phyloP scores from a whole-genome alignment of 2,888 invertebrate genomes.

The Unio pictorum region DNA sequence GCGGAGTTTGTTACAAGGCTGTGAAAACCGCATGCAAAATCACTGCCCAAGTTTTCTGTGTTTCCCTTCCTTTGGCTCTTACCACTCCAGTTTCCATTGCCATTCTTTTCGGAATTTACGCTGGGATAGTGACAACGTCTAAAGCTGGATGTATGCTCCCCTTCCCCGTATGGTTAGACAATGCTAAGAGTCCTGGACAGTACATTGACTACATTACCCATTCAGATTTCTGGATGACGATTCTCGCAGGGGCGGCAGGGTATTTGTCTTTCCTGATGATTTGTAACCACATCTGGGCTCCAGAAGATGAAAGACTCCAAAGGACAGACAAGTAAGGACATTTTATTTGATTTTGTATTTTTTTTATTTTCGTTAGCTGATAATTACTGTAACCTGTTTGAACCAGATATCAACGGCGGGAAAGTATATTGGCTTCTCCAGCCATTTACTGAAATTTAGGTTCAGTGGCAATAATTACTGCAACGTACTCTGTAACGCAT shows the following conservation, averaged over 20 bases:
- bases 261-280: conserved; percentile 47
- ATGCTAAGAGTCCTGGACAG: conserved; percentile 68
- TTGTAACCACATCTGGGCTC: conserved; percentile 53
- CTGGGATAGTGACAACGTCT: conserved; percentile 74
- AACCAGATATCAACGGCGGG: too few species aligned
- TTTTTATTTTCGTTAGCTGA: too few species aligned
- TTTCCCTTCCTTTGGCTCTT: conserved; percentile 47
- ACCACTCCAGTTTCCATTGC: conserved; percentile 46
- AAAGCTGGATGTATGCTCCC: conserved; percentile 71
- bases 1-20: conserved; percentile 46
- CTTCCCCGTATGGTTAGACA: conserved; percentile 89
- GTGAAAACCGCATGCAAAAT: conserved; percentile 54
- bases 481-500: too few species aligned
- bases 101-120: conserved; percentile 43
- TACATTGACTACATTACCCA: conserved; percentile 9
- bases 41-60: conserved; percentile 46
- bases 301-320: conserved; percentile 49
- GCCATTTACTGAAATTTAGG: too few species aligned
- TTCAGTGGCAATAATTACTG: too few species aligned
- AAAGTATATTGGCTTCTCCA: too few species aligned
- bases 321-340: conserved; percentile 50
- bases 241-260: conserved; percentile 36
- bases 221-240: conserved; percentile 32
- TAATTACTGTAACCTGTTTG: too few species aligned
- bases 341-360: too few species aligned